Evolutionary conservation across 2,797 vertebrate genomes (phyloP), one percentile per base, ranked within the genome.

Genomic region (Peromyscus aztecus): DNA sequence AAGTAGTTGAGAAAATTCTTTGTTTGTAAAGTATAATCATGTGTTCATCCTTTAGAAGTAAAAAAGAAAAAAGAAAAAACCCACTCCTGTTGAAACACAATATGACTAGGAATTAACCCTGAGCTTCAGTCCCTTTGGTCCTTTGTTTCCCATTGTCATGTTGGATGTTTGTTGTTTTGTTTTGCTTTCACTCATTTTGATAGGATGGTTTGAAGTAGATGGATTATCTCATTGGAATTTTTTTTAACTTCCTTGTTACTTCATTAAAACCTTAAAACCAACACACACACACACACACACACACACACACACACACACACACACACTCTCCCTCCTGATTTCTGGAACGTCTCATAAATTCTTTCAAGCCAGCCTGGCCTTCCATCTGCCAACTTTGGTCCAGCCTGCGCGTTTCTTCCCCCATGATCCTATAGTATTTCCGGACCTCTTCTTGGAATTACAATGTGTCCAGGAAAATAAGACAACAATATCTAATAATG

Each of bases 1-100:
- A 49, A 49, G 17, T 11, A 37, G n/a, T 57, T 92, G 80, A 95
- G 19, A 88, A 82, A 86, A 95, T 57, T 83, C 34, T 27, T 93
- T 77, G 34, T 69, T 82, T 87, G 57, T 43, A 95, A 96, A 78
- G 67, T 65, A 43, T 76, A 78, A 49, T 65, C 59, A 2, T 76
- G 3, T 59, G 55, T 7, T 59, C 43, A 83, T 40, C 43, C 65
- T 78, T 90, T 83, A 91, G 57, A 94, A 90, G 31, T 73, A 46
- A 52, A 43, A 87, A n/a, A n/a, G n/a, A 83, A n/a, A 55, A 16
- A 55, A 52, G 7, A 77, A 29, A 46, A 46, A 46, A 6, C 46
- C 19, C 11, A 23, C 24, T 8, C 8, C 31, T 21, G 3, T 29
- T 90, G 46, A 95, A 95, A 85, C 21, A 7, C 24, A 87, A 89